These are phyloP conservation scores for Hycleus cichorii DNA, from an alignment of 1,140 invertebrate species.

Conservation along the genomic window DNA sequence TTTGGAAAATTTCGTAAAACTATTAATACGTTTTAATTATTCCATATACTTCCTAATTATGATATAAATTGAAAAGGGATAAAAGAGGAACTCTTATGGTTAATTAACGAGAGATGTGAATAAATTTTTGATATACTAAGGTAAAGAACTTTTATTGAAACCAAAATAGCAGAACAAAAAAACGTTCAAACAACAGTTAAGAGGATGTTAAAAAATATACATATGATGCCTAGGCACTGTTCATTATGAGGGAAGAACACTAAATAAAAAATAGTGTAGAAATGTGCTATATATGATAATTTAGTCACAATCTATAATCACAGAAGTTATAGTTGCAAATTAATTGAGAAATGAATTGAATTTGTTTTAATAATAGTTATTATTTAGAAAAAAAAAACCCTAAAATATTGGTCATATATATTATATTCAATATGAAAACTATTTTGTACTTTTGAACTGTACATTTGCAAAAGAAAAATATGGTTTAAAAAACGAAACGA, in stretches of 20 bases:
- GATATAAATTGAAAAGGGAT: no score
- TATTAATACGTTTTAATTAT: no score
- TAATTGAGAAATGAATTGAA: slow-evolving; percentile 12
- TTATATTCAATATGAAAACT: slow-evolving; percentile 19
- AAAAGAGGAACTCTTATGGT: no score
- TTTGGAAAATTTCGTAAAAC: no score
- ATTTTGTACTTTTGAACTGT: slow-evolving; percentile 28
- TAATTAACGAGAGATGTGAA: no score
- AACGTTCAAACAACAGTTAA: slow-evolving; percentile 27
- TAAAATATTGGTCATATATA: slow-evolving; percentile 25
- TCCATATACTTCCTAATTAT: no score
- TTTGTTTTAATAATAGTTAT: not conserved
- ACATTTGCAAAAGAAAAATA: slow-evolving; percentile 19
- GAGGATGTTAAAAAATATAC: slow-evolving; percentile 37
- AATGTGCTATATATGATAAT: slow-evolving; percentile 26
- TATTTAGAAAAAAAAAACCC: not conserved
- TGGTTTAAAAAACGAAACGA: no score
- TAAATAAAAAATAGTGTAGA: slow-evolving; percentile 23
- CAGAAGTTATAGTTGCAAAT: slow-evolving; percentile 33
- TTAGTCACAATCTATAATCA: slow-evolving; percentile 37
- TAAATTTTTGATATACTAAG: not conserved
- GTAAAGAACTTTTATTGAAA: slow-evolving; percentile 29
- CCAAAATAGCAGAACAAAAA: slow-evolving; percentile 30
- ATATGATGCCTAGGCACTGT: slow-evolving; percentile 37
- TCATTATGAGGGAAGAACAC: slow-evolving; percentile 23